phyloP scores from a whole-genome alignment of 2,888 invertebrate genomes.

The Caenorhabditis becei region DNA sequence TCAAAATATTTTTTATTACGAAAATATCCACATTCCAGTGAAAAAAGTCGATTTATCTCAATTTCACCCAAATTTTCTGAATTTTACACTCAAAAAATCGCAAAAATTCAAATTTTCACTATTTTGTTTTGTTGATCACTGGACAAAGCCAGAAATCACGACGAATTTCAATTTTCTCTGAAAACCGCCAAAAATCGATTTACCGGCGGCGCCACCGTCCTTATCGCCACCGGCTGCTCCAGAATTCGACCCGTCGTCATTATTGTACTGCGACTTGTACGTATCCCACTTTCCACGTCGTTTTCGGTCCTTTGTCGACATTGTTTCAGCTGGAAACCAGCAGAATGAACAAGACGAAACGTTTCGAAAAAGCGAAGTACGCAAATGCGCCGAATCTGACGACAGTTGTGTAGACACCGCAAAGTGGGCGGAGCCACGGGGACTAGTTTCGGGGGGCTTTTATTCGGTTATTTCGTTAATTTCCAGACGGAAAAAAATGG shows the following conservation, averaged over 20 bases:
- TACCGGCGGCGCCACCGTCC: constrained; percentile 38
- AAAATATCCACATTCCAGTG: no score
- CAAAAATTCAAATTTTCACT: no score
- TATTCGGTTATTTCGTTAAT: background rate
- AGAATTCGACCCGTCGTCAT: constrained; percentile 49
- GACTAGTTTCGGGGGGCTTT: background rate
- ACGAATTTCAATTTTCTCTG: background rate
- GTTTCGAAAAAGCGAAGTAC: constrained; percentile 19
- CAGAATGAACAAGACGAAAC: constrained; percentile 15
- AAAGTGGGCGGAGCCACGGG: background rate
- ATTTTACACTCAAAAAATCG: no score
- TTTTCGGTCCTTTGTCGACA: constrained; percentile 50
- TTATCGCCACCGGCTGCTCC: constrained; percentile 44
- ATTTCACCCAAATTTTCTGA: no score
- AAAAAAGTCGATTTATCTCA: no score
- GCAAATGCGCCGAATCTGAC: constrained; percentile 11
- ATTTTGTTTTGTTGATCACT: no score
- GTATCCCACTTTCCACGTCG: constrained; percentile 65
- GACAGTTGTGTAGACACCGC: constrained; percentile 17
- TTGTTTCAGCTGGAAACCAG: constrained; percentile 1
- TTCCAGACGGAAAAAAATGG: no score
- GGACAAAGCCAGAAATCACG: background rate
- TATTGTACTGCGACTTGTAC: constrained; percentile 63
- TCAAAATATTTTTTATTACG: background rate
- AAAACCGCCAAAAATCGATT: background rate